Conservation (phyloP, 2,888 invertebrate species). For the Diaphora mendica region DNA sequence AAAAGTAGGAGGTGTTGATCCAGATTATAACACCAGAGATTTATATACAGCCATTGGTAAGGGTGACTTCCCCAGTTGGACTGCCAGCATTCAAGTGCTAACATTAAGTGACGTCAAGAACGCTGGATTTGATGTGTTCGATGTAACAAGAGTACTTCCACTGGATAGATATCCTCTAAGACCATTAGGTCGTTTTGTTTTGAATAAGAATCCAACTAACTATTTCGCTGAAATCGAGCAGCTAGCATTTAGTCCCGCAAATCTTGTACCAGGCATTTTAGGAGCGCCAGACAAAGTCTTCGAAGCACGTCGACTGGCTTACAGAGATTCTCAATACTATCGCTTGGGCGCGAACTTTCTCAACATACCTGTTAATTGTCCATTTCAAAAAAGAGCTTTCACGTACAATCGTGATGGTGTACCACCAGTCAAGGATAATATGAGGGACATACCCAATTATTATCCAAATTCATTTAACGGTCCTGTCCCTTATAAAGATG, state of each 20-base stretch:
- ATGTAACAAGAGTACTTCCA: conserved; percentile 95
- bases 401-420: conserved; percentile 96
- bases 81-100: conserved; percentile 93
- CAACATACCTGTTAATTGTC: conserved; percentile 97
- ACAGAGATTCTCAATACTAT: conserved; percentile 94
- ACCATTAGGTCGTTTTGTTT: conserved; percentile 92
- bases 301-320: conserved; percentile 92
- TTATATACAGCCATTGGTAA: conserved; percentile 93
- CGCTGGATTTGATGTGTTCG: conserved; percentile 94
- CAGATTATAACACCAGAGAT: conserved; percentile 94
- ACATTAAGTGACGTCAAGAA: conserved; percentile 91
- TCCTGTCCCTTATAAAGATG: conserved; percentile 89
- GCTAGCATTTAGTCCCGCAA: conserved; percentile 94
- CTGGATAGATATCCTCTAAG: conserved; percentile 91
- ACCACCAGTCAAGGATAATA: conserved; percentile 91
- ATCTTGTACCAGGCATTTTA: conserved; percentile 95
- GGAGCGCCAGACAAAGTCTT: conserved; percentile 96
- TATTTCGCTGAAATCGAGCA: conserved; percentile 97
- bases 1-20: conserved; percentile 89
- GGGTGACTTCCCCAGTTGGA: conserved; percentile 91
- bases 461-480: conserved; percentile 97
- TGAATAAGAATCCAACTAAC: conserved; percentile 95
- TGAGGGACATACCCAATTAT: conserved; percentile 96
- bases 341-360: conserved; percentile 96
- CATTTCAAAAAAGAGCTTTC: conserved; percentile 87